A percentile compares a stretch with the other conserved stretches of the same genome.
phyloP scores from a whole-genome alignment of 2,888 invertebrate genomes.

The Hydrotaea cyrtoneurina region DNA sequence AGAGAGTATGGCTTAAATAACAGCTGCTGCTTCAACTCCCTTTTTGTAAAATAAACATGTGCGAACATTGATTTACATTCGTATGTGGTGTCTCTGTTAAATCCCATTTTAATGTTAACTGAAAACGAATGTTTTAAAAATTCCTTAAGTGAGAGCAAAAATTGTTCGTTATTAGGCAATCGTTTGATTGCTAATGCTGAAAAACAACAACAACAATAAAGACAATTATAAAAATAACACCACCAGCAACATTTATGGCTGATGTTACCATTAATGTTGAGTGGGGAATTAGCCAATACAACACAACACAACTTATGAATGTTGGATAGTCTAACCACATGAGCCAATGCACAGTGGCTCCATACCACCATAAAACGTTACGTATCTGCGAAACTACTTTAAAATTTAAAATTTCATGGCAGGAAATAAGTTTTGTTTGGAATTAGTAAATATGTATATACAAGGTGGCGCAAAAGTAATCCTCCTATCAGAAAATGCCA shows the following conservation, averaged over 20 bases:
- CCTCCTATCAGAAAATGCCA: too few species aligned
- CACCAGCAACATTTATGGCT: background rate
- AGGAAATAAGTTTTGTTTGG: too few species aligned
- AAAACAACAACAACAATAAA: background rate
- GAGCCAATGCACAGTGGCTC: background rate
- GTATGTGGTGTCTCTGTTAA: constrained; percentile 24
- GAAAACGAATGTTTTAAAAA: background rate
- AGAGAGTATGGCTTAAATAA: too few species aligned
- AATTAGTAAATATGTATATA: too few species aligned
- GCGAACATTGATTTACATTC: background rate
- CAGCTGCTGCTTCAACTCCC: background rate
- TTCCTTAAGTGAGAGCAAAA: constrained; percentile 39
- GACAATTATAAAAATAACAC: background rate
- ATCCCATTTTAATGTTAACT: background rate
- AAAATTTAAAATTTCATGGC: too few species aligned
- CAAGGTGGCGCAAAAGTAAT: too few species aligned
- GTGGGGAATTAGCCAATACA: constrained; percentile 48
- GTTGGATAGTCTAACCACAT: background rate
- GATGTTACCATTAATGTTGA: constrained; percentile 40
- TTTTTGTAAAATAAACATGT: background rate
- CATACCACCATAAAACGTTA: background rate
- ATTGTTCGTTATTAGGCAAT: constrained; percentile 57
- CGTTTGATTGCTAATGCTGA: constrained; percentile 22
- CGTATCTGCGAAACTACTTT: too few species aligned
- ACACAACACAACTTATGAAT: too few species aligned